A percentile compares a stretch with the other conserved stretches of the same genome.
Evolutionary conservation across 2,113 vertebrate species (phyloP).

Genomic region (Natator depressus): DNA sequence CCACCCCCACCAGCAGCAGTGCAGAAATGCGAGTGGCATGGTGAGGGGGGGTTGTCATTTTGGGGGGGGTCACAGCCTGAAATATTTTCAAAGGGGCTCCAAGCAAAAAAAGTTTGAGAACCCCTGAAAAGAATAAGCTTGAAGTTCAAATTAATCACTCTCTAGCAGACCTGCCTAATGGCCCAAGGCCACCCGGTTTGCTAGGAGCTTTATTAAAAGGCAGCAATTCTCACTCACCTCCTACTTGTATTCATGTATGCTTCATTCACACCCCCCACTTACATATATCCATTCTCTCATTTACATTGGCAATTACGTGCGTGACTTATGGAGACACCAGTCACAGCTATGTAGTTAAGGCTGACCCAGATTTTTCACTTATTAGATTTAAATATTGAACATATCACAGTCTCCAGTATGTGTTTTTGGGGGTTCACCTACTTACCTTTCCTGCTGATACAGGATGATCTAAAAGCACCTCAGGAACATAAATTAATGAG

Average conservation of each 20-base stretch:
- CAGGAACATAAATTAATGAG: background rate
- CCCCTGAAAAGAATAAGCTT: background rate
- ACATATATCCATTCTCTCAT: background rate
- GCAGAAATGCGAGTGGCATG: too few species aligned
- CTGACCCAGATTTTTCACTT: constrained; percentile 19
- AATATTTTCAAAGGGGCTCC: too few species aligned
- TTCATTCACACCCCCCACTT: background rate
- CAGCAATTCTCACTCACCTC: background rate
- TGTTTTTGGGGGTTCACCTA: background rate
- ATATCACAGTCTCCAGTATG: background rate
- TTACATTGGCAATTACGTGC: fast-evolving
- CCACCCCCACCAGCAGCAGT: too few species aligned
- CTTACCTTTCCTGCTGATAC: background rate
- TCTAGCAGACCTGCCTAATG: background rate
- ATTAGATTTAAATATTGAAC: background rate
- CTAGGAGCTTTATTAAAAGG: background rate
- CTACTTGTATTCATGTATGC: background rate
- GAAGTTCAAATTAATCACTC: background rate
- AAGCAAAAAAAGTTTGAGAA: too few species aligned
- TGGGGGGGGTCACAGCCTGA: too few species aligned
- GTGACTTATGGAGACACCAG: background rate
- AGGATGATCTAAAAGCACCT: background rate
- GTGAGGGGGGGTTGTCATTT: too few species aligned
- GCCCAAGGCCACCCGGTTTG: background rate
- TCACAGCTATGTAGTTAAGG: background rate